Evolutionary conservation across 2,113 vertebrate genomes (phyloP).

Genomic region (Embiotoca jacksoni): DNA sequence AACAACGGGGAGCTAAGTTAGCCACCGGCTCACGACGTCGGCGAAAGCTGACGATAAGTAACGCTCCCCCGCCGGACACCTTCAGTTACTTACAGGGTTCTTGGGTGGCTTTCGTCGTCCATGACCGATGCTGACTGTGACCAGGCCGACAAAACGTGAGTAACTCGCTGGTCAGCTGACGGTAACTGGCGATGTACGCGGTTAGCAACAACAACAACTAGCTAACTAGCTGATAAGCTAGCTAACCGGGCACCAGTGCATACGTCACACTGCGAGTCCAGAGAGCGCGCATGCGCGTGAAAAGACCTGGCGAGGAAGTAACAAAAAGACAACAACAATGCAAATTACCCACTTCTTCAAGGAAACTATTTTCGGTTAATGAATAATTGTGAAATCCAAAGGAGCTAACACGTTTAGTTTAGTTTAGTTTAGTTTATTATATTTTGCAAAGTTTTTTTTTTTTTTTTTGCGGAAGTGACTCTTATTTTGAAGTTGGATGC

Average conservation of each 20-base stretch:
- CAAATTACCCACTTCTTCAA: not conserved
- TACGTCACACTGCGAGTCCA: conserved; percentile 62
- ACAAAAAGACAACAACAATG: not conserved
- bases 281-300: not conserved
- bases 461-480: not conserved
- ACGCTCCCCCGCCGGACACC: not conserved
- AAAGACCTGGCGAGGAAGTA: not conserved
- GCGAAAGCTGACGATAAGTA: conserved; percentile 8
- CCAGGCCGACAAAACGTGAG: conserved; percentile 3
- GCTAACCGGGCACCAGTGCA: conserved; percentile 64
- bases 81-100: conserved; percentile 82
- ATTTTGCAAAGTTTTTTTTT: not conserved
- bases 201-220: conserved; percentile 59
- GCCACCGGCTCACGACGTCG: conserved; percentile 38
- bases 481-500: conserved; percentile 53
- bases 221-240: conserved; percentile 76
- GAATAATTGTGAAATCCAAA: accelerated
- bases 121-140: conserved; percentile 63
- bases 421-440: not conserved
- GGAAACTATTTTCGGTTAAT: not conserved
- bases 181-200: conserved; percentile 34
- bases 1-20: conserved; percentile 43
- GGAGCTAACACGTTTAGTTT: not conserved
- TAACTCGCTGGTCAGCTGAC: conserved; percentile 35
- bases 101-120: conserved; percentile 85